Evolutionary conservation across 2,888 invertebrate species (phyloP).

Genomic region (Eretmocerus hayati): DNA sequence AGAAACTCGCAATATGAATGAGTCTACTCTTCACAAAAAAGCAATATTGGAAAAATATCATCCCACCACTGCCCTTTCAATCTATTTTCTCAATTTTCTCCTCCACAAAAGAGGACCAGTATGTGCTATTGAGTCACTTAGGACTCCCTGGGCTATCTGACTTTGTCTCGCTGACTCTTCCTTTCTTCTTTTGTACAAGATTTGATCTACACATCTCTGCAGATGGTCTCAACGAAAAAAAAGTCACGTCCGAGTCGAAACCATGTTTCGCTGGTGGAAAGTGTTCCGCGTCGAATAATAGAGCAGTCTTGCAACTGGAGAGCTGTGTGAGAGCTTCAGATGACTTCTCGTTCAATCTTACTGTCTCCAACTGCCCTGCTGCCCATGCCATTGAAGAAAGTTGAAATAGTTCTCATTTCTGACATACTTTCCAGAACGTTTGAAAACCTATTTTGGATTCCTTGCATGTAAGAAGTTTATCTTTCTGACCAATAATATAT

Average conservation of each 20-base stretch:
- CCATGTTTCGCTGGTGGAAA: background rate
- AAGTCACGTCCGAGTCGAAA: too few relatives aligned
- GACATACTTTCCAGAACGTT: slow-evolving; percentile 26
- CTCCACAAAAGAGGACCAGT: too few relatives aligned
- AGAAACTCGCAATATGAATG: too few relatives aligned
- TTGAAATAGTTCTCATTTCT: slow-evolving; percentile 27
- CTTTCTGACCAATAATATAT: too few relatives aligned
- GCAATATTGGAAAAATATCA: too few relatives aligned
- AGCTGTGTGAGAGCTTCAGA: too few relatives aligned
- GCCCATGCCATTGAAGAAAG: slow-evolving; percentile 21
- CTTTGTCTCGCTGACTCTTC: background rate
- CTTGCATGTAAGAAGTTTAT: too few relatives aligned
- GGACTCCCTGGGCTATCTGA: too few relatives aligned
- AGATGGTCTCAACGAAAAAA: background rate
- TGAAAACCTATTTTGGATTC: slow-evolving; percentile 15
- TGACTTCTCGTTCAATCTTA: background rate
- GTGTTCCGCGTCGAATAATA: background rate
- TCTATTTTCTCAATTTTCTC: too few relatives aligned
- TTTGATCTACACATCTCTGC: background rate
- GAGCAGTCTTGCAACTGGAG: background rate
- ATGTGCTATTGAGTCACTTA: too few relatives aligned
- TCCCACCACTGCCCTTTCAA: too few relatives aligned
- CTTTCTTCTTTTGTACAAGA: background rate
- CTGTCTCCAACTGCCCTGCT: background rate
- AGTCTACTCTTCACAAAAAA: too few relatives aligned